phyloP scores from a whole-genome alignment of 2,888 invertebrate species.

The Ametastegia equiseti region DNA sequence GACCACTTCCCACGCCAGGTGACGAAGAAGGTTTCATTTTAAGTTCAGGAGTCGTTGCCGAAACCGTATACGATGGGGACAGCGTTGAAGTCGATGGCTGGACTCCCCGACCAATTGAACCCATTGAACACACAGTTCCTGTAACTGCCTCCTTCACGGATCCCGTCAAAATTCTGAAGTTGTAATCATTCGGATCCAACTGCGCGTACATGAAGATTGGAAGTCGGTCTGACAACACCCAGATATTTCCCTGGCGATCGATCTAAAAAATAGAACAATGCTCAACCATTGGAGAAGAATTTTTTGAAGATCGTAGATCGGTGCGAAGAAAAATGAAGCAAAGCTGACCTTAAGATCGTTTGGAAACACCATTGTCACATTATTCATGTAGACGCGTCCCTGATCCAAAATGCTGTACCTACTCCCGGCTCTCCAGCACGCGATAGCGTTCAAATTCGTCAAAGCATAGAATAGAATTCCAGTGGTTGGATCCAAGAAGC shows the following conservation, averaged over 20 bases:
- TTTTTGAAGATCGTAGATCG: background rate
- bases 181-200: conserved; percentile 81
- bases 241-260: conserved; percentile 84
- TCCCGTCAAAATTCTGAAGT: conserved; percentile 85
- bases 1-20: background rate
- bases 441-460: conserved; percentile 86
- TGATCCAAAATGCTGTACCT: conserved; percentile 84
- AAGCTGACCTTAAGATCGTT: conserved; percentile 84
- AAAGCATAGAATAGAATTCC: conserved; percentile 87
- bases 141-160: conserved; percentile 84
- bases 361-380: conserved; percentile 86
- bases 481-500: conserved; percentile 84
- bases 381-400: conserved; percentile 84
- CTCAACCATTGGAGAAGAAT: background rate
- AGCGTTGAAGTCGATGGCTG: background rate
- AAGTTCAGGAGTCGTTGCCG: background rate
- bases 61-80: background rate
- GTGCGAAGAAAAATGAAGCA: background rate
- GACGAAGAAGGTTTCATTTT: background rate
- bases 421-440: conserved; percentile 87
- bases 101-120: background rate
- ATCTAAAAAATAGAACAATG: conserved; percentile 57
- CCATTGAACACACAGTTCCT: conserved; percentile 81
- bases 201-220: conserved; percentile 84
- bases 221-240: conserved; percentile 86